These are phyloP conservation scores for Solenodon paradoxus DNA, from an alignment of 2,113 vertebrate genomes.

Conservation along the genomic window DNA sequence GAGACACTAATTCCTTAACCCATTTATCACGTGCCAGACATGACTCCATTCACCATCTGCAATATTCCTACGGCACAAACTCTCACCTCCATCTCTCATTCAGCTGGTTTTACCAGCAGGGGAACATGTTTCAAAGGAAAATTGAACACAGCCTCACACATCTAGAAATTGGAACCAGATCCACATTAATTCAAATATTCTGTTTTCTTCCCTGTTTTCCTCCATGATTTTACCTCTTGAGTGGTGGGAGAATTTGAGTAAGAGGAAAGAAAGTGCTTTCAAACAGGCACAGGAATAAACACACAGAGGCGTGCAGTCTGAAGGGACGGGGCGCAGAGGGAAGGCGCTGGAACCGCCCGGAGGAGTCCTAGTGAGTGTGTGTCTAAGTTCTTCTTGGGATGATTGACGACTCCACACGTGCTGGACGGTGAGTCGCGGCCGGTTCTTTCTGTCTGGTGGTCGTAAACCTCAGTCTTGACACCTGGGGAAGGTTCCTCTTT, in stretches of 20 bases:
- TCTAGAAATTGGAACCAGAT: not conserved
- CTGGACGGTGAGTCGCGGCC: too few relatives aligned
- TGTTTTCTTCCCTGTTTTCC: not conserved
- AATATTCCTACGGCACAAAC: fast-evolving
- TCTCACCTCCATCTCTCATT: too few relatives aligned
- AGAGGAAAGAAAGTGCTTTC: not conserved
- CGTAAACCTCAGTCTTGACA: fast-evolving
- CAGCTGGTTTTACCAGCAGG: fast-evolving
- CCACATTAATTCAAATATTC: fast-evolving
- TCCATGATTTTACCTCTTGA: not conserved
- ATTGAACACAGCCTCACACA: fast-evolving
- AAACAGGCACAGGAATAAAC: not conserved
- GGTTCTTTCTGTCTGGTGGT: too few relatives aligned
- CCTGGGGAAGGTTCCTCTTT: not conserved
- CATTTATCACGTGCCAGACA: fast-evolving
- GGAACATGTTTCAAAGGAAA: not conserved
- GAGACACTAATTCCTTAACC: fast-evolving
- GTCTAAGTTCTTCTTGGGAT: not conserved
- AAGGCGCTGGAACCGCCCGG: fast-evolving
- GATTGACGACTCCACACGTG: fast-evolving
- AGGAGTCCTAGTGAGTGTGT: too few relatives aligned
- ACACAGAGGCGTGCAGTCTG: too few relatives aligned
- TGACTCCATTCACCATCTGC: fast-evolving
- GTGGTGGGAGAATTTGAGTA: not conserved
- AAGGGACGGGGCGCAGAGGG: too few relatives aligned